A percentile compares a stretch with the other conserved stretches of the same genome.
phyloP scores from a whole-genome alignment of 2,797 vertebrate genomes.

The Microctenopoma steveboyesi region DNA sequence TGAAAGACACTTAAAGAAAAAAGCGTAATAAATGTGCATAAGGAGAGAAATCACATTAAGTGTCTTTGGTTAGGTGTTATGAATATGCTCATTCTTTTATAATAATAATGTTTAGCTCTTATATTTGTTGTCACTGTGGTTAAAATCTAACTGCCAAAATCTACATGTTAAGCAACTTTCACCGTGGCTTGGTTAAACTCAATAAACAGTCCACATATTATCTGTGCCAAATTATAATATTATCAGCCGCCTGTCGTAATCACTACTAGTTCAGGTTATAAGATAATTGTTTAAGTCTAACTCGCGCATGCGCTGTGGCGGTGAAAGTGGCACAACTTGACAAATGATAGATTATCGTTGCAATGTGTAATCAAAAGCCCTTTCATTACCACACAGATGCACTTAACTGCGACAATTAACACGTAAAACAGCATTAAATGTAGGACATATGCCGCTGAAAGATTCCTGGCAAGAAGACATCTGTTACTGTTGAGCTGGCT shows the following conservation, averaged over 20 bases:
- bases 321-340: constrained; percentile 47
- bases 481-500: constrained; percentile 33
- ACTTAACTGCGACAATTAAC: not conserved
- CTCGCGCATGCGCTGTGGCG: constrained; percentile 44
- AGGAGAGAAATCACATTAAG: not conserved
- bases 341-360: constrained; percentile 36
- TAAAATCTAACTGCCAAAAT: not conserved
- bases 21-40: not conserved
- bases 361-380: constrained; percentile 8
- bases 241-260: not conserved
- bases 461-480: constrained; percentile 3
- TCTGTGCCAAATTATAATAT: not conserved
- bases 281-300: not conserved
- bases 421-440: not conserved
- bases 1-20: not conserved
- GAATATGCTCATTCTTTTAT: too few species aligned
- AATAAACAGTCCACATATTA: not conserved
- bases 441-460: constrained; percentile 4
- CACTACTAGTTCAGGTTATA: not conserved
- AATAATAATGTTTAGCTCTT: not conserved
- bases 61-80: not conserved
- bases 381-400: not conserved
- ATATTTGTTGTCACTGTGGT: constrained; percentile 2
- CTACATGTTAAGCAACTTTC: not conserved
- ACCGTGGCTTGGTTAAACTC: constrained; percentile 2